A percentile compares a stretch with the other conserved stretches of the same genome.
Conservation (phyloP, 2,113 vertebrate species). For the Tupaia tana region DNA sequence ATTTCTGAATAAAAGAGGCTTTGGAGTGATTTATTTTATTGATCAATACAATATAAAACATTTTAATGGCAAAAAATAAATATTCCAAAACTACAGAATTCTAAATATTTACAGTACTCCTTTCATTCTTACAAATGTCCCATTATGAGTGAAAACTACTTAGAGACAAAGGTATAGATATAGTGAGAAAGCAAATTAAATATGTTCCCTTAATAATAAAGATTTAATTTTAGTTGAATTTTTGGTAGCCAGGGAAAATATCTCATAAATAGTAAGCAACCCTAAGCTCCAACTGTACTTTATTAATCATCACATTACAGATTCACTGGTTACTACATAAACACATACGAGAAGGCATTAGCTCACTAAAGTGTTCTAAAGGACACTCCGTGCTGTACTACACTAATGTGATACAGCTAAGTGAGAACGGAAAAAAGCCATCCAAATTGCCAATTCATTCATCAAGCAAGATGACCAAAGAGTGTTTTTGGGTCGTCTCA, state of each 20-base stretch:
- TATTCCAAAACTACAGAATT: slow-evolving; percentile 13
- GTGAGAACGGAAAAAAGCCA: slow-evolving; percentile 63
- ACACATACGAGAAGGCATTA: slow-evolving; percentile 18
- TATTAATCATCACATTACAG: slow-evolving; percentile 40
- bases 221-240: slow-evolving; percentile 35
- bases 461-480: slow-evolving; percentile 43
- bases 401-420: slow-evolving; percentile 54
- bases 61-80: slow-evolving; percentile 1
- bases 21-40: slow-evolving; percentile 30
- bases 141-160: slow-evolving; percentile 15
- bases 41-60: slow-evolving; percentile 36
- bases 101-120: background rate
- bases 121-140: slow-evolving; percentile 55
- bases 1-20: slow-evolving; percentile 30
- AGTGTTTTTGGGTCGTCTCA: background rate
- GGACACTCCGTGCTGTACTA: slow-evolving; percentile 38
- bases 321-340: slow-evolving; percentile 41
- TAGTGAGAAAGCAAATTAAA: slow-evolving; percentile 45
- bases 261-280: slow-evolving; percentile 39
- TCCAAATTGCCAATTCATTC: slow-evolving; percentile 57
- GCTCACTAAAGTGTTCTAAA: slow-evolving; percentile 10
- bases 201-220: background rate
- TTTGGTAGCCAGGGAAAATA: background rate
- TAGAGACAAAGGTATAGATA: background rate
- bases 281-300: slow-evolving; percentile 17